Evolutionary conservation across 2,888 invertebrate species (phyloP).

Genomic region (Chloroclysta siterata): DNA sequence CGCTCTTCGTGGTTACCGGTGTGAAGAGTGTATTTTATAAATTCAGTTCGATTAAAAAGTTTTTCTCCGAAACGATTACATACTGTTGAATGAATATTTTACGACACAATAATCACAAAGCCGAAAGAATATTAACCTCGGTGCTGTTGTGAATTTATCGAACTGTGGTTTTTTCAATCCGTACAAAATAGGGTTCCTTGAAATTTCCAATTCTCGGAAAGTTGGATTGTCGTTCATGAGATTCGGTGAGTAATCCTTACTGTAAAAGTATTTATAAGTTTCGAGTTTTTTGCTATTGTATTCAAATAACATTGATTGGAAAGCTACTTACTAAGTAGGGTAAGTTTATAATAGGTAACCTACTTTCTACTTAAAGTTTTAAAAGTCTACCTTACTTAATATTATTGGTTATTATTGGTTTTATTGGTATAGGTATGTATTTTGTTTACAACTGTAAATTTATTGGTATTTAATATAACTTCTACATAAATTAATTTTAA

Average conservation of each 20-base stretch:
- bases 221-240: slow-evolving; percentile 72
- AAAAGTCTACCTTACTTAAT: slow-evolving; percentile 1
- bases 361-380: background rate
- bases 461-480: too few species aligned
- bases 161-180: slow-evolving; percentile 56
- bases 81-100: slow-evolving; percentile 20
- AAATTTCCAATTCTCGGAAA: slow-evolving; percentile 73
- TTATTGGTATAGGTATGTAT: background rate
- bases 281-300: slow-evolving; percentile 4
- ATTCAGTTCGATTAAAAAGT: slow-evolving; percentile 39
- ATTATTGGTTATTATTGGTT: too few species aligned
- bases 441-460: background rate
- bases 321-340: background rate
- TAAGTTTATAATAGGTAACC: background rate
- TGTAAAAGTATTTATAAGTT: slow-evolving; percentile 30
- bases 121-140: slow-evolving; percentile 37
- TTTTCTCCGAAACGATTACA: slow-evolving; percentile 37
- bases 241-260: slow-evolving; percentile 73
- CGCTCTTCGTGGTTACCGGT: slow-evolving; percentile 16
- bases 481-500: too few species aligned
- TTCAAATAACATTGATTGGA: background rate
- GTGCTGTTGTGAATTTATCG: slow-evolving; percentile 59
- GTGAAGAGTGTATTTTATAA: slow-evolving; percentile 14
- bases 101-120: slow-evolving; percentile 18
- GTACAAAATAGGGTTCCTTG: slow-evolving; percentile 51